Evolutionary conservation across 2,888 invertebrate genomes (phyloP).

Genomic region (Andrena fulva): DNA sequence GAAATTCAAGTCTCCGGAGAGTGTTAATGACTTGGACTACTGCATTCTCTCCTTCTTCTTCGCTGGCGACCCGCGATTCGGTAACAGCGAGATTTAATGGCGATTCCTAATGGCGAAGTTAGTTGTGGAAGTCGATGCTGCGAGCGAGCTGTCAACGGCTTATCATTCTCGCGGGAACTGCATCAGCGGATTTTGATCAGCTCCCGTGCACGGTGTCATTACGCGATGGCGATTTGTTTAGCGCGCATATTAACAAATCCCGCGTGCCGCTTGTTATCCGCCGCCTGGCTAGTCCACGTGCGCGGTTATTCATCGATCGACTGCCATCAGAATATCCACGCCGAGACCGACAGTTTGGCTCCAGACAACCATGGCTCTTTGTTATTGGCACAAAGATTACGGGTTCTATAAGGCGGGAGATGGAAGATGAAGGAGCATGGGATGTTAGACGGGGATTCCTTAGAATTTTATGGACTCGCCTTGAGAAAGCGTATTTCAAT

Average conservation of each 20-base stretch:
- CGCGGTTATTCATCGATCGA: slow-evolving; percentile 1
- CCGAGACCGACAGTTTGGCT: slow-evolving; percentile 2
- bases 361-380: background rate
- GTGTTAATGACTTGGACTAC: too few relatives aligned
- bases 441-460: too few relatives aligned
- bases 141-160: background rate
- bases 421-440: too few relatives aligned
- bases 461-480: too few relatives aligned
- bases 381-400: slow-evolving; percentile 5
- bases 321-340: background rate
- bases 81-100: slow-evolving; percentile 27
- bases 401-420: too few relatives aligned
- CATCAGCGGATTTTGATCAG: slow-evolving; percentile 29
- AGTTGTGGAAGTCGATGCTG: slow-evolving; percentile 38
- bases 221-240: background rate
- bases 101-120: slow-evolving; percentile 54
- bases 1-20: too few relatives aligned
- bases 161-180: background rate
- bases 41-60: background rate
- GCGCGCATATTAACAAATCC: background rate
- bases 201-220: background rate
- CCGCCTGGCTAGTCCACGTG: background rate
- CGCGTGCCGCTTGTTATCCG: slow-evolving; percentile 18
- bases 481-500: background rate
- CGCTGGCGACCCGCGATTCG: background rate